These are phyloP conservation scores for Cyprinodon tularosa DNA, from an alignment of 2,113 vertebrate genomes.

Conservation along the genomic window DNA sequence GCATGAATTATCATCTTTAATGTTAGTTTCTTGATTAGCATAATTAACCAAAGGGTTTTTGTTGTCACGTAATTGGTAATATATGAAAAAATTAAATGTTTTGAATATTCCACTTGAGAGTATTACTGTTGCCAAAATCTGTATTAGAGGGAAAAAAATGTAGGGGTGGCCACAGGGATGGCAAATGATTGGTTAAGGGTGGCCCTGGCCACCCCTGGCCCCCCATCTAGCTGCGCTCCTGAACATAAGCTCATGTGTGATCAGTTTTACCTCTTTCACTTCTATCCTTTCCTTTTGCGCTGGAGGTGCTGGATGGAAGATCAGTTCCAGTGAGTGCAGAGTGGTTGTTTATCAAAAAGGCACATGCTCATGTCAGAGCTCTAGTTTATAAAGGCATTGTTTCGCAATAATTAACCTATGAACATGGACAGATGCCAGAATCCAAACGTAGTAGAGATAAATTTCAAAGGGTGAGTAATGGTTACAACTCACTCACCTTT, in stretches of 20 bases:
- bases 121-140: no score
- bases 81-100: no score
- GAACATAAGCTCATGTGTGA: background rate
- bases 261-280: constrained; percentile 16
- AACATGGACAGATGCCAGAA: background rate
- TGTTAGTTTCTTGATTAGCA: no score
- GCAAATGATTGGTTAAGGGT: no score
- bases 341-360: background rate
- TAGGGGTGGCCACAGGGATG: no score
- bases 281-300: background rate
- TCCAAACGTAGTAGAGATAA: background rate
- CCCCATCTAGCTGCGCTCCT: background rate
- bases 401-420: constrained; percentile 44
- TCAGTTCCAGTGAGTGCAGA: background rate
- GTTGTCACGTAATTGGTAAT: no score
- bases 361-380: background rate
- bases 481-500: constrained; percentile 25
- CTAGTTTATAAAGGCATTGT: constrained; percentile 12
- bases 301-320: background rate
- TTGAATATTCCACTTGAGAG: no score
- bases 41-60: no score
- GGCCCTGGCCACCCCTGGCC: no score
- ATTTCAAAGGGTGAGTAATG: constrained; percentile 20
- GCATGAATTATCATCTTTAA: no score
- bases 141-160: no score